These are phyloP conservation scores for Anguilla pacifica DNA, from an alignment of 2,797 vertebrate species.

Conservation along the genomic window DNA sequence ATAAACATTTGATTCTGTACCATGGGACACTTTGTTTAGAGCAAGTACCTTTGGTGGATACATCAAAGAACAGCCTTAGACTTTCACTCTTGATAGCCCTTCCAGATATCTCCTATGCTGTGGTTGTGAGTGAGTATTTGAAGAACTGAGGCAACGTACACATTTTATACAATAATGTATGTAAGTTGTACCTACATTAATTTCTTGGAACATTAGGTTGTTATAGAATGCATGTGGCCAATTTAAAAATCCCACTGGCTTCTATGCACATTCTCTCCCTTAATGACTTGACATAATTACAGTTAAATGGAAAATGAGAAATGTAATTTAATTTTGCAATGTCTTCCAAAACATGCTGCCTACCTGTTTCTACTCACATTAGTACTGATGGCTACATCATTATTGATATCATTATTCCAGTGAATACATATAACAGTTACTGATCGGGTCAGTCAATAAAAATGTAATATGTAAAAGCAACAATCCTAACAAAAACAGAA, in stretches of 20 bases:
- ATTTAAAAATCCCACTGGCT: background rate
- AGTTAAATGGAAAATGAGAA: background rate
- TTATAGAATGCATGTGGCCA: background rate
- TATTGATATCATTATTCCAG: background rate
- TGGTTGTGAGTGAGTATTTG: background rate
- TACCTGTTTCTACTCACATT: background rate
- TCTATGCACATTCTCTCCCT: background rate
- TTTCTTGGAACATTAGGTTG: conserved; percentile 2
- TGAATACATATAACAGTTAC: background rate
- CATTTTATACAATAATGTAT: background rate
- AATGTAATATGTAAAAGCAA: background rate
- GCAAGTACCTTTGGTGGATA: background rate
- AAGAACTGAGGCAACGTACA: background rate
- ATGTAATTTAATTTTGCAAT: background rate
- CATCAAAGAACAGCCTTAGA: background rate
- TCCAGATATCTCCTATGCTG: background rate
- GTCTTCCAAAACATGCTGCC: background rate
- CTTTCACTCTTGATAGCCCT: background rate
- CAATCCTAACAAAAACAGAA: background rate
- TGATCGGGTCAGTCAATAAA: background rate
- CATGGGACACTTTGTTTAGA: background rate
- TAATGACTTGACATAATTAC: background rate
- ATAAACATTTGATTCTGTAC: background rate
- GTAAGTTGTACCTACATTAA: background rate
- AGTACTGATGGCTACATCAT: background rate